Base-by-base conservation (phyloP, 2,888 invertebrate genomes). In the Caenorhabditis becei region DNA sequence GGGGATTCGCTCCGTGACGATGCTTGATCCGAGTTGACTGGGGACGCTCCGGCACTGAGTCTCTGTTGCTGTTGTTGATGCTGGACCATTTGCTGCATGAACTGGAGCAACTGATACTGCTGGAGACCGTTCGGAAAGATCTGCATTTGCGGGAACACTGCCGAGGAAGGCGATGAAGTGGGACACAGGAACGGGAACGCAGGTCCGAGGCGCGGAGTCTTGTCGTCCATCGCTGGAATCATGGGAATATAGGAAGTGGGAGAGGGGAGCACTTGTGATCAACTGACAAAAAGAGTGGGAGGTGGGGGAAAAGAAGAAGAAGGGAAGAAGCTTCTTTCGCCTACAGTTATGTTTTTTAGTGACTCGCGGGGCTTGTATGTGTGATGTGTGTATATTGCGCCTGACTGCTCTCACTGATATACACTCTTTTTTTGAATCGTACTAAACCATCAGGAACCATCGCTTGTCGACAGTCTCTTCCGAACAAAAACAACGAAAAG, bases 1-100 rank as follows among this genome's bases (percentile, higher is more conserved):
- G 85, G 85, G 0, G 82, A 77, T 51, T 83, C 82, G 44, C 77
- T 82, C 44, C 85, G 41, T 5, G 81, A 81, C 28, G 85, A 85
- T 24, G 83, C 82, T 24, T 83, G 77, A 69, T 85, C 85, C 23
- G 83, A 83, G 51, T 72, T 72, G 49, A 59, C 69, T n/a, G 79
- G 74, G n/a, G 79, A 79, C n/a, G 51, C 58, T 23, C 80, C 72
- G 8, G 80, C 69, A 35, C 72, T 63, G 14, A 70, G 18, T 23
- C 77, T 53, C 69, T 72, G 72, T n/a, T 66, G 65, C 32, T 71
- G 71, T 1, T 70, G 61, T 20, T 70, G 70, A 18, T 71, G 71
- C 24, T 71, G 65, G 1, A 65, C 61, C 53, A 67, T 35, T 16
- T 41, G 41, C 16, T 84, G 82, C 61, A 63, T 51, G 11, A 83